Conservation (phyloP, 2,888 invertebrate genomes). For the Idaea straminata region DNA sequence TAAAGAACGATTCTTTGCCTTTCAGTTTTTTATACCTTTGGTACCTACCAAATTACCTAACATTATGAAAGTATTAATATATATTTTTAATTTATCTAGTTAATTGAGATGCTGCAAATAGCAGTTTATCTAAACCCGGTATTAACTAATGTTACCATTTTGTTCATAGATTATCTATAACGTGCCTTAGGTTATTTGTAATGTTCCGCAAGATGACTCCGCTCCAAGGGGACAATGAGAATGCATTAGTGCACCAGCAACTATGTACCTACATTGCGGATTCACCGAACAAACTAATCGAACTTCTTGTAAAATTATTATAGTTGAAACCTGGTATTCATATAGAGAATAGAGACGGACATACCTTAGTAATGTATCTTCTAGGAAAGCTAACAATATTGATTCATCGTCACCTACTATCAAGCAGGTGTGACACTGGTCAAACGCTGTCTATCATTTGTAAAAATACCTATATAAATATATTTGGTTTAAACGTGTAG, state of each 20-base stretch:
- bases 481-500: slow-evolving; percentile 29
- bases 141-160: no score
- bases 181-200: not conserved
- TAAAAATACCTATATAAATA: slow-evolving; percentile 11
- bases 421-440: no score
- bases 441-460: no score
- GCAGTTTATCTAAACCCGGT: no score
- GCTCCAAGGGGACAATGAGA: not conserved
- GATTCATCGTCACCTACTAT: no score
- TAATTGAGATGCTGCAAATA: no score
- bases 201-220: not conserved
- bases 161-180: no score
- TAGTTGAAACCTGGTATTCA: not conserved
- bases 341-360: not conserved
- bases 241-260: not conserved
- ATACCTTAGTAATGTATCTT: no score
- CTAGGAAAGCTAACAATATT: no score
- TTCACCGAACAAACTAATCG: not conserved
- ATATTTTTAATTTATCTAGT: not conserved
- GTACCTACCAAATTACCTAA: no score
- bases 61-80: not conserved
- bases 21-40: not conserved
- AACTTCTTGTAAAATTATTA: not conserved
- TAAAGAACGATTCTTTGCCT: not conserved
- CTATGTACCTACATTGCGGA: not conserved